Conservation (phyloP, 2,113 vertebrate species). For the Triplophysa dalaica region DNA sequence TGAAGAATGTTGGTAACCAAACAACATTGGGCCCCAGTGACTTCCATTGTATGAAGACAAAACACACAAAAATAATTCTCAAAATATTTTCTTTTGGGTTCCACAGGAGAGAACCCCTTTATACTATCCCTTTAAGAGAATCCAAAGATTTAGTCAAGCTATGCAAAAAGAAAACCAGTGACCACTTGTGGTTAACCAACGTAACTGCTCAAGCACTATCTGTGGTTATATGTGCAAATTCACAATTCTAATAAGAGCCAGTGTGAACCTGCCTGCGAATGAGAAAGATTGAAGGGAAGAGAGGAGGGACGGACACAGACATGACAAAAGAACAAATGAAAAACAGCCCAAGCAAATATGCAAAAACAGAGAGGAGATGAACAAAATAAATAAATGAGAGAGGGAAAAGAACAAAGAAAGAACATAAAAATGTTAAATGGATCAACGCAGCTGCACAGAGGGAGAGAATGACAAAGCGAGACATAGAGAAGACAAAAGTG, state of each 20-base stretch:
- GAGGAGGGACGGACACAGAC: neutral
- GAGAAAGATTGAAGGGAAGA: neutral
- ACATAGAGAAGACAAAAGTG: neutral
- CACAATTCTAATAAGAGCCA: neutral
- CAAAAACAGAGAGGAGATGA: neutral
- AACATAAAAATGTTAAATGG: constrained; percentile 30
- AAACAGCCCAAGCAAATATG: neutral
- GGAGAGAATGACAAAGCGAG: neutral
- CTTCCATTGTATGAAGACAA: too few relatives aligned
- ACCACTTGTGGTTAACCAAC: constrained; percentile 15
- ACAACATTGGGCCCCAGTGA: too few relatives aligned
- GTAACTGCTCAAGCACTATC: constrained; percentile 13
- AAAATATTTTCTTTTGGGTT: too few relatives aligned
- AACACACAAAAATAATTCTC: too few relatives aligned
- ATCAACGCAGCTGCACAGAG: neutral
- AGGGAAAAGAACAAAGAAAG: constrained; percentile 18
- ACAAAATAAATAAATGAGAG: constrained; percentile 1
- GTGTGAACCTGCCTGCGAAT: neutral
- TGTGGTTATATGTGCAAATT: neutral
- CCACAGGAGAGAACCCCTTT: too few relatives aligned
- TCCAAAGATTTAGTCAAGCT: neutral
- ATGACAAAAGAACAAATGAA: constrained; percentile 12
- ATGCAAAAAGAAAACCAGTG: constrained; percentile 10
- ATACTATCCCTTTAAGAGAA: too few relatives aligned
- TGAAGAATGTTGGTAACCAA: too few relatives aligned